A percentile compares a stretch with the other conserved stretches of the same genome.
phyloP scores from a whole-genome alignment of 2,113 vertebrate genomes.

The Nothobranchius kuhntae region DNA sequence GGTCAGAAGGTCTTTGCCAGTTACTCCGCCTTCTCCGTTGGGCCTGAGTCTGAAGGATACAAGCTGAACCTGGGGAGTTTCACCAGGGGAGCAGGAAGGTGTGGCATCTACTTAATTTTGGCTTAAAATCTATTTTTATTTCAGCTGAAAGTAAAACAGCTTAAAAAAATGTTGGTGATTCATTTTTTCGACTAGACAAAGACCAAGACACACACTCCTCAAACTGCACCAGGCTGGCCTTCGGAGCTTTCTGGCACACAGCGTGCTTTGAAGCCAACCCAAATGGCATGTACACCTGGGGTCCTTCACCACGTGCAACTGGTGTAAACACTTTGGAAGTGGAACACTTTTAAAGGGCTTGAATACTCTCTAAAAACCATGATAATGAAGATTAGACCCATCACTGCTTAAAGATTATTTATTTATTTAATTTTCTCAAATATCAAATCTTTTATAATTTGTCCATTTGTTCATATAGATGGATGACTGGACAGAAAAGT shows the following conservation, averaged over 20 bases:
- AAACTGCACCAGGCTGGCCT: slow-evolving; percentile 76
- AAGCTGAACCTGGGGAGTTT: slow-evolving; percentile 34
- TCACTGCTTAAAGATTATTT: too few species aligned
- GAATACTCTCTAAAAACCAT: slow-evolving; percentile 45
- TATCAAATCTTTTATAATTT: too few species aligned
- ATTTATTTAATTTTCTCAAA: too few species aligned
- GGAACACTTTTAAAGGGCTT: slow-evolving; percentile 27
- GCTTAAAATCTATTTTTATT: too few species aligned
- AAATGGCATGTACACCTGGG: slow-evolving; percentile 71
- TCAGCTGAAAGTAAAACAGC: not conserved
- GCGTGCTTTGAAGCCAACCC: slow-evolving; percentile 78
- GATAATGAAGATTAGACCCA: slow-evolving; percentile 47
- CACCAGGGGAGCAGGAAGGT: slow-evolving; percentile 46
- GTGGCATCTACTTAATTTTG: not conserved
- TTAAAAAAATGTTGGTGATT: not conserved
- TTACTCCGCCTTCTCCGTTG: slow-evolving; percentile 38
- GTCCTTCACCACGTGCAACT: not conserved
- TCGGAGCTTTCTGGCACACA: slow-evolving; percentile 81
- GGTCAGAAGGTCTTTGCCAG: slow-evolving; percentile 41
- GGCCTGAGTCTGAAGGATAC: slow-evolving; percentile 45
- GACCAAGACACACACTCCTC: slow-evolving; percentile 71
- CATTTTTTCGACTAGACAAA: slow-evolving; percentile 72
- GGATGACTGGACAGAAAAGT: too few species aligned
- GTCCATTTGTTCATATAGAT: too few species aligned
- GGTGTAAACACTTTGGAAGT: slow-evolving; percentile 8